Base-by-base conservation (phyloP, 35 echinoderm and acorn worm species). In the Stichopus chloronotus region DNA sequence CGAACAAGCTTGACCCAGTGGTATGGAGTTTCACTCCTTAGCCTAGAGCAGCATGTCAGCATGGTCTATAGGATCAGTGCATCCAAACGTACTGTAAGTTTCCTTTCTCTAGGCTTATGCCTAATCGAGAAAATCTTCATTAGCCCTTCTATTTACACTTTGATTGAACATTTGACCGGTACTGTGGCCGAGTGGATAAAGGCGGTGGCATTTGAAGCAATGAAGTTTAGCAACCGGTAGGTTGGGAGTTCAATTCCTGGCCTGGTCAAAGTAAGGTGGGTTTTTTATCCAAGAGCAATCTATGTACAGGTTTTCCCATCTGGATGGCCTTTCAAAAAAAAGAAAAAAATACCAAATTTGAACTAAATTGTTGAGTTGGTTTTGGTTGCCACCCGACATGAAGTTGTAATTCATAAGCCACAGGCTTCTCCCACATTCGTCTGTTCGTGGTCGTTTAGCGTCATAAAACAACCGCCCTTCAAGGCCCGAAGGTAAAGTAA, bases 111-210 rank as follows among this genome's bases (percentile, higher is more conserved):
- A 76, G 72, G 72, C 72, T 16, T 76, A 76, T 5, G 72, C 72
- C 5, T 76, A 76, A 16, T 76, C 14, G 72, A 16, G 14, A 76
- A 76, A 76, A 76, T 76, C 72, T 76, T n/a, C n/a, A n/a, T n/a
- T n/a, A n/a, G n/a, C n/a, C n/a, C n/a, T 76, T 76, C 72, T 76
- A 76, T 6, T 76, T 76, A 16, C 72, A 76, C 72, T 76, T 76
- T 5, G 14, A 6, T 16, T 6, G 72, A 16, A 6, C 14, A 16
- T 16, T 76, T 76, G 72, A 76, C 14, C 5, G 63, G 63, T 68
- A 68, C 63, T 68, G 63, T 68, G 63, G 63, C 63, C 63, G 63
- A 68, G 63, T 17, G n/a, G 17, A n/a, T n/a, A n/a, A n/a, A n/a
- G n/a, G n/a, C n/a, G n/a, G n/a, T n/a, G n/a, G n/a, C n/a, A n/a